Base-by-base conservation (phyloP, 2,888 invertebrate species). In the Dorcus hopei region DNA sequence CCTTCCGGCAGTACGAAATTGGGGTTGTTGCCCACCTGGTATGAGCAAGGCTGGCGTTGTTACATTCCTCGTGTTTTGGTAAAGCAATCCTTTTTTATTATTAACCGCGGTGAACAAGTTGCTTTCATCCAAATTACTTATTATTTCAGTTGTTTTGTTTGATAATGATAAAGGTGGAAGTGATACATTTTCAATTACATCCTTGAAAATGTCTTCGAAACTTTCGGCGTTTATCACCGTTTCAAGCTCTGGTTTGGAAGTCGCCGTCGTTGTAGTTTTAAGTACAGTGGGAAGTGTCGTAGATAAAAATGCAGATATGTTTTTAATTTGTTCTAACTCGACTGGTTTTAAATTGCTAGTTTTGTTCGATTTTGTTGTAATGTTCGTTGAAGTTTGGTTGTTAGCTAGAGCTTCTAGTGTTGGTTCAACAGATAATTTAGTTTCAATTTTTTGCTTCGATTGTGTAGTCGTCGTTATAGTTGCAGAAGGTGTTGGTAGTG, bases 21-120 rank as follows among this genome's bases (percentile, higher is more conserved):
- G 74, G 1, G 81, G 76, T 61, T 83, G 75, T 68, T 82, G 81
- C 2, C 82, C 83, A 11, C 83, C 87, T 38, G 88, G 88, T 49
- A 85, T 79, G 49, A 88, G 72, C 33, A 88, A 77, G 19, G 87
- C 85, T 19, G 88, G 83, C 69, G 82, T 80, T 72, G 77, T 52
- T 61, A 64, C 47, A 26, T 62, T 55, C 54, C 57, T 62, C 5
- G 38, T 47, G 63, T 49, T 42, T 8, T 26, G 16, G 7, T 39
- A 9, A n/a, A 47, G 48, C n/a, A 48, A 49, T 50, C 38, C 9
- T 11, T 33, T 50, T 38, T 33, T 26, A 50, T 11, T 23, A n/a
- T 50, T 42, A 11, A 16, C 7, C 14, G 42, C 11, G 4, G n/a
- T 9, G 14, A 49, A 51, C 9, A 8, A n/a, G 8, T n/a, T 7